These are phyloP conservation scores for Seladonia tumulorum DNA, from an alignment of 2,888 invertebrate species.

Conservation along the genomic window DNA sequence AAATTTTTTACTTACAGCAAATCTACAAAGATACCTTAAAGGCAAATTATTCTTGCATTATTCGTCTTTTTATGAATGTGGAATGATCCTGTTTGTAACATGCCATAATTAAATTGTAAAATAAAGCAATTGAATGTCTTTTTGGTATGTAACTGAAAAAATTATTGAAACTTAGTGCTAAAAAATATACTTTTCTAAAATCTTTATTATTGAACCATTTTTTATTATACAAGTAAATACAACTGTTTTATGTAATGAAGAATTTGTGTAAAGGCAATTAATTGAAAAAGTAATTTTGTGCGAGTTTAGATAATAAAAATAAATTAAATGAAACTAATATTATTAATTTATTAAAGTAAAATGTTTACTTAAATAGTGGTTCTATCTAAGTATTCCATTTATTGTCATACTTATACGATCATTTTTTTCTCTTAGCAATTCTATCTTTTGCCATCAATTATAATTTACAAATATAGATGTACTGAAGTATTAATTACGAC, in stretches of 20 bases:
- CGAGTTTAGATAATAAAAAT: conserved; percentile 12
- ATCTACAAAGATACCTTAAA: conserved; percentile 4
- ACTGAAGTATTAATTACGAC: conserved; percentile 41
- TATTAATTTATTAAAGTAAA: conserved; percentile 14
- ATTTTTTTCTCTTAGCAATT: conserved; percentile 30
- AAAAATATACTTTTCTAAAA: conserved; percentile 10
- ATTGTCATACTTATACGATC: conserved; percentile 60
- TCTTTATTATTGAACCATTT: conserved; percentile 8
- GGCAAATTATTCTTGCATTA: conserved; percentile 2
- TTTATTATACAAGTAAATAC: conserved; percentile 6
- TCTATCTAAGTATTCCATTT: conserved; percentile 49
- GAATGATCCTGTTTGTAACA: conserved; percentile 46
- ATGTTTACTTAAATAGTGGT: conserved; percentile 19
- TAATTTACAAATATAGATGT: conserved; percentile 28
- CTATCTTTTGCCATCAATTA: conserved; percentile 26
- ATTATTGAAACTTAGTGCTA: background rate
- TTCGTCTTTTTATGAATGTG: conserved; percentile 41
- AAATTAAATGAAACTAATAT: conserved; percentile 21
- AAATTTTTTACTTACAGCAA: background rate
- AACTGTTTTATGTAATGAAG: background rate
- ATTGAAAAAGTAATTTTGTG: conserved; percentile 15
- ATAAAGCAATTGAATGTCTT: conserved; percentile 38
- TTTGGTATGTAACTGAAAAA: conserved; percentile 21
- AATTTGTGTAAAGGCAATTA: background rate
- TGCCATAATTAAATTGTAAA: conserved; percentile 30